These are phyloP conservation scores for Hippopotamyrus pictus DNA, from an alignment of 2,797 vertebrate genomes.

Conservation along the genomic window DNA sequence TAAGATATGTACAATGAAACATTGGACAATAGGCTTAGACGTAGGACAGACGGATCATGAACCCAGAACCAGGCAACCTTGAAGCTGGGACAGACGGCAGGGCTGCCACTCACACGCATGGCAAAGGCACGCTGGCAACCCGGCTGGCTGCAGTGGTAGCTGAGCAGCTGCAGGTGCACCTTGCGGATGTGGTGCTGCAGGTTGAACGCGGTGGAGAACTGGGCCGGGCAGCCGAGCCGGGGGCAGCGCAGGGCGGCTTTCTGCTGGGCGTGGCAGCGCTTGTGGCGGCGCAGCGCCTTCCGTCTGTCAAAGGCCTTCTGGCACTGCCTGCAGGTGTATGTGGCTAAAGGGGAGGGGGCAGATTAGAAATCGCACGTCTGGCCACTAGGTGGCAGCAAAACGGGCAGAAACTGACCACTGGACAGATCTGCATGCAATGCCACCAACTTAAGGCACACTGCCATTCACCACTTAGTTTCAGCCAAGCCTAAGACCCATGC, in stretches of 20 bases:
- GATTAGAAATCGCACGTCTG: background rate
- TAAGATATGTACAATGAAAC: background rate
- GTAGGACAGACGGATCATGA: background rate
- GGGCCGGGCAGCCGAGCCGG: constrained; percentile 56
- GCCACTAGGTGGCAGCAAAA: background rate
- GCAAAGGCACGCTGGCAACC: constrained; percentile 62
- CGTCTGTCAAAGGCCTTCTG: constrained; percentile 56
- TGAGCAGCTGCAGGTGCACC: constrained; percentile 65
- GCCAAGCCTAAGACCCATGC: background rate
- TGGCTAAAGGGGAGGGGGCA: constrained; percentile 29
- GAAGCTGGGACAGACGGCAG: background rate
- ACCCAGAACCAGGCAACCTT: too few species aligned
- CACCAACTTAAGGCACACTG: background rate
- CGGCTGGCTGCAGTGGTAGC: constrained; percentile 59
- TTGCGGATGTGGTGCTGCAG: constrained; percentile 74
- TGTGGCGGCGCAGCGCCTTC: constrained; percentile 56
- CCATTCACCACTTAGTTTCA: background rate
- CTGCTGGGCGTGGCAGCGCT: constrained; percentile 52
- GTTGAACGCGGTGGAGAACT: constrained; percentile 72
- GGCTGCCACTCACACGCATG: constrained; percentile 57
- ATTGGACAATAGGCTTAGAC: background rate
- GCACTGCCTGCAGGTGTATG: constrained; percentile 52
- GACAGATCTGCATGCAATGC: background rate
- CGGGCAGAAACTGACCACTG: background rate
- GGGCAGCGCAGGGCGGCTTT: constrained; percentile 63